phyloP scores from a whole-genome alignment of 2,113 vertebrate species.

The Cinclus cinclus region DNA sequence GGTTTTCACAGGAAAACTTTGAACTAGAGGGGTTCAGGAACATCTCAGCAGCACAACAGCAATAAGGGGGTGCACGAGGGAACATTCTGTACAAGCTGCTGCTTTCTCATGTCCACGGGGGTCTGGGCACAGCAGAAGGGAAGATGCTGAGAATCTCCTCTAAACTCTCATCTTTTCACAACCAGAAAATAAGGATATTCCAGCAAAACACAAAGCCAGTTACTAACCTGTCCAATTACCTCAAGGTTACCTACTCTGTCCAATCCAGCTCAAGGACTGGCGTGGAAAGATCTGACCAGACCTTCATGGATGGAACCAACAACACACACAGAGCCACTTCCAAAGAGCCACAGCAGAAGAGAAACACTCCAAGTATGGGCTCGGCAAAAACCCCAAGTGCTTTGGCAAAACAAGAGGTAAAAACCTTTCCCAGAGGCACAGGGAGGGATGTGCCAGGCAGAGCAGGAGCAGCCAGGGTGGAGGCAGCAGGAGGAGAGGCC shows the following conservation, averaged over 20 bases:
- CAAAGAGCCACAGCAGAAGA: not conserved
- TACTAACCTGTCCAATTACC: not conserved
- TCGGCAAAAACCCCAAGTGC: fast-evolving
- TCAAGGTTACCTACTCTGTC: not conserved
- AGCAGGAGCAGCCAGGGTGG: not conserved
- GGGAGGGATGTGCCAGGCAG: fast-evolving
- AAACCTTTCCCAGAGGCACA: not conserved
- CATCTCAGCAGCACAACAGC: not conserved
- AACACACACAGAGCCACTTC: not conserved
- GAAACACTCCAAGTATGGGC: fast-evolving
- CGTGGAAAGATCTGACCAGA: not conserved
- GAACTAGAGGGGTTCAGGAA: not conserved
- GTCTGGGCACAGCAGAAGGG: not conserved
- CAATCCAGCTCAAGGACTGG: not conserved
- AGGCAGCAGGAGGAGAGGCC: fast-evolving
- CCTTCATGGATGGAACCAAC: not conserved
- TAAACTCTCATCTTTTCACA: not conserved
- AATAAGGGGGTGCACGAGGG: not conserved
- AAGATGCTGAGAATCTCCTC: not conserved
- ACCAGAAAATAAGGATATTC: not conserved
- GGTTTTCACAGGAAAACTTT: not conserved
- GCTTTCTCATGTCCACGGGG: not conserved
- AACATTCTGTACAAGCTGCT: fast-evolving
- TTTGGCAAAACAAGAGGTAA: not conserved
- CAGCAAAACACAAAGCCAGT: not conserved